A percentile compares a stretch with the other conserved stretches of the same genome.
Conservation (phyloP, 2,113 vertebrate species). For the Fregata magnificens region DNA sequence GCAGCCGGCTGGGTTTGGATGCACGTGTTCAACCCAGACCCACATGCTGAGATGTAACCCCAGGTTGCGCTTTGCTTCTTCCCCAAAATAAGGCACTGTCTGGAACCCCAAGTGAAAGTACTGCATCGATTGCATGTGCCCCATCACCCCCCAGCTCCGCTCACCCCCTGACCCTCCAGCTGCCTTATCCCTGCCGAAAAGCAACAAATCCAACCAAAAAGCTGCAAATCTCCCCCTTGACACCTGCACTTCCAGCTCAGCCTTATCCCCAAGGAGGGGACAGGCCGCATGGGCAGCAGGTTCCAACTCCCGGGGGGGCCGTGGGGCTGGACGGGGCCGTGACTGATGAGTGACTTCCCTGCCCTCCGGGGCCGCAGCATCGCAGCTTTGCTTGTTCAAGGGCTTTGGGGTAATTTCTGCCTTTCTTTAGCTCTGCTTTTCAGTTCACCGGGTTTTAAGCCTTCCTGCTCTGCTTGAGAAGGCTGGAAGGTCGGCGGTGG, state of each 20-base stretch:
- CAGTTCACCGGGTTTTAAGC: not conserved
- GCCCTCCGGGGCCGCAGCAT: fast-evolving
- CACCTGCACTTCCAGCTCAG: not conserved
- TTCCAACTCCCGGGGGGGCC: not conserved
- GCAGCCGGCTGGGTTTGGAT: not conserved
- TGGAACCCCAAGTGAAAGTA: not conserved
- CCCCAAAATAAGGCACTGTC: not conserved
- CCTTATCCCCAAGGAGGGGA: not conserved
- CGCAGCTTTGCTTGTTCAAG: not conserved
- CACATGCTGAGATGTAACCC: fast-evolving
- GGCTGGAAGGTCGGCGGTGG: not conserved
- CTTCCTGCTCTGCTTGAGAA: not conserved
- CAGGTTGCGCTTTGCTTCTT: not conserved
- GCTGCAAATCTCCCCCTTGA: not conserved
- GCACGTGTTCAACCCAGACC: fast-evolving
- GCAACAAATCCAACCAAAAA: not conserved
- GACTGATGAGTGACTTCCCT: not conserved
- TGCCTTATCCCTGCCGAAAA: not conserved
- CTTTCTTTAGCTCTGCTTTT: not conserved
- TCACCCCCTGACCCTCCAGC: not conserved
- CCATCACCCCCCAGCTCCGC: fast-evolving
- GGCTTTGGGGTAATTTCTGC: not conserved
- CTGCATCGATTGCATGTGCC: fast-evolving
- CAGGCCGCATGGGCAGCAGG: fast-evolving
- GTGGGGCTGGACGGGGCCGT: fast-evolving